Evolutionary conservation across 2,113 vertebrate genomes (phyloP), one percentile per base, ranked within the genome.

Genomic region (Rhipidura dahli): DNA sequence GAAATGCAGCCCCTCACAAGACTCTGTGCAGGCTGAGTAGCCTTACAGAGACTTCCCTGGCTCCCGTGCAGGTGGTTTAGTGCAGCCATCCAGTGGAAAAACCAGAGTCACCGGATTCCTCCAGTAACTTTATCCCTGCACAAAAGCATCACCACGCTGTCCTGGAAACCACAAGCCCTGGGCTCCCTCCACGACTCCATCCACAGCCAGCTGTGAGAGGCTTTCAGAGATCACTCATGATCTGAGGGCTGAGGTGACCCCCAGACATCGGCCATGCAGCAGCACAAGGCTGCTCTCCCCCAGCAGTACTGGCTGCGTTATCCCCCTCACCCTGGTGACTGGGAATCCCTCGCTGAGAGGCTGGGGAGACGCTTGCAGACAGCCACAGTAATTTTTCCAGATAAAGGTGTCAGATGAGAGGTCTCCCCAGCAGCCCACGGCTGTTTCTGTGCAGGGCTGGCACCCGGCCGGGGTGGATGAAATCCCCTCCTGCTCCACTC

Each of bases 61-160:
- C 92, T 96, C 87, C 92, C 51, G 66, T 42, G 90, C 95, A 95
- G 95, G 78, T 94, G 82, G 91, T 90, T 83, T 68, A 85, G 40
- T 40, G 44, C 68, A 90, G 78, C 63, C 22, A 12, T 20, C 63
- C 87, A 86, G 92, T 56, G 92, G 94, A 96, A 96, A 96, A 94
- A 94, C 3, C 37, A 78, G 81, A 94, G 82, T 96, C 94, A 94
- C 93, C 63, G 9, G 85, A 93, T 91, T 95, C 93, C 87, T 94
- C 57, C 0, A 0, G 95, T 92, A 96, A 96, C 60, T 71, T 93
- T 80, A 96, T 59, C 87, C 91, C 51, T 23, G n/a, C 8, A 24
- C 49, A 70, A 93, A 90, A 91, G 90, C 94, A 87, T 77, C 94
- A 86, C 70, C 85, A 35, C 1, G 0, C n/a, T 5, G 9, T 57